These are phyloP conservation scores for Saiga tatarica DNA, from an alignment of 2,113 vertebrate genomes.

Conservation along the genomic window DNA sequence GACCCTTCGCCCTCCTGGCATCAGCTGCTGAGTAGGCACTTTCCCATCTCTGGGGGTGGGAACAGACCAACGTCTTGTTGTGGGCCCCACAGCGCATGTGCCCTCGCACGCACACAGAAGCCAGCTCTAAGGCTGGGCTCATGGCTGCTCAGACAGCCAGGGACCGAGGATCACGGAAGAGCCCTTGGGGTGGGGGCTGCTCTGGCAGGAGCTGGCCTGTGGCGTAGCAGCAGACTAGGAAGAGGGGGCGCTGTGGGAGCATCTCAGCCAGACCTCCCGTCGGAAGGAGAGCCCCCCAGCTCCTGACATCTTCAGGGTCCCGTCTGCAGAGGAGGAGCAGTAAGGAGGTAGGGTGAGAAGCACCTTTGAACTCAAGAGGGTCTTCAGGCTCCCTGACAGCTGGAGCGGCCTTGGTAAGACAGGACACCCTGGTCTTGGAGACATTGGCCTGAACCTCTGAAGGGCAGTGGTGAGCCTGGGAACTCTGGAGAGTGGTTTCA, in stretches of 20 bases:
- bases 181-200: background rate
- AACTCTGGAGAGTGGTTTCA: background rate
- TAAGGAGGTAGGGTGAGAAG: background rate
- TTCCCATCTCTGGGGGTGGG: background rate
- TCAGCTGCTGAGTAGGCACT: constrained; percentile 12
- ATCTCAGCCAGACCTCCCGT: background rate
- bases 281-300: background rate
- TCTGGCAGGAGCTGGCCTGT: background rate
- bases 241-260: background rate
- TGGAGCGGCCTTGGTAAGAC: background rate
- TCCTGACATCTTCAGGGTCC: background rate
- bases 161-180: background rate
- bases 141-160: background rate
- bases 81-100: background rate
- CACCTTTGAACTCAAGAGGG: background rate
- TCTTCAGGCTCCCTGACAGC: background rate
- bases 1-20: constrained; percentile 7
- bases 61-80: background rate
- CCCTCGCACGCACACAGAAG: background rate
- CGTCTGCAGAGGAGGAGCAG: background rate
- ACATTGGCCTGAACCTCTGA: background rate
- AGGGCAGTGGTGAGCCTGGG: background rate
- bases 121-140: background rate
- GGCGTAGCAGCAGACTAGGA: background rate
- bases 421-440: background rate